Evolutionary conservation across 2,888 invertebrate genomes (phyloP).

Genomic region (Danaus chrysippus): DNA sequence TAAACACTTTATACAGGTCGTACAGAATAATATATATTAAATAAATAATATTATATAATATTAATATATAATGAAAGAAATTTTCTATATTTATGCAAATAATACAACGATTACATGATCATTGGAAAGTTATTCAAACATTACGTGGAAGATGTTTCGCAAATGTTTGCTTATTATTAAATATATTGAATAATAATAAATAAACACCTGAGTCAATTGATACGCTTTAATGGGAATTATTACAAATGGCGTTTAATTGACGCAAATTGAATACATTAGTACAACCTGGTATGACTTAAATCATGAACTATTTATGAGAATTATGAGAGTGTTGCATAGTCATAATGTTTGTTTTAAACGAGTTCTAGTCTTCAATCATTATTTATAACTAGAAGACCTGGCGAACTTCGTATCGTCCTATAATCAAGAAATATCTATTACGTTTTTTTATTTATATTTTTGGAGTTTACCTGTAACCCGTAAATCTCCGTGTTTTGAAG

Average conservation of each 20-base stretch:
- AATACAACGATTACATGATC: background rate
- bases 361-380: no score
- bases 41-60: background rate
- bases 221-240: background rate
- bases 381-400: no score
- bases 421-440: no score
- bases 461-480: no score
- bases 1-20: conserved; percentile 46
- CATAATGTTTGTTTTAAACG: no score
- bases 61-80: background rate
- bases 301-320: background rate
- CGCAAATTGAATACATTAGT: conserved; percentile 19
- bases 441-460: no score
- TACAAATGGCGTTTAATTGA: conserved; percentile 14
- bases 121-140: background rate
- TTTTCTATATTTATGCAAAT: background rate
- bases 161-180: background rate
- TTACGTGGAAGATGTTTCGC: background rate
- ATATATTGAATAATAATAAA: background rate
- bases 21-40: conserved; percentile 9
- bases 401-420: no score
- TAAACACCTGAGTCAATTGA: background rate
- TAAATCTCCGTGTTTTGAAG: no score
- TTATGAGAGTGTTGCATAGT: background rate
- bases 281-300: conserved; percentile 7